Percentiles rank a stretch among this genome's conserved stretches.
phyloP scores from a whole-genome alignment of 2,113 vertebrate genomes.

The Chloropsis hardwickii region DNA sequence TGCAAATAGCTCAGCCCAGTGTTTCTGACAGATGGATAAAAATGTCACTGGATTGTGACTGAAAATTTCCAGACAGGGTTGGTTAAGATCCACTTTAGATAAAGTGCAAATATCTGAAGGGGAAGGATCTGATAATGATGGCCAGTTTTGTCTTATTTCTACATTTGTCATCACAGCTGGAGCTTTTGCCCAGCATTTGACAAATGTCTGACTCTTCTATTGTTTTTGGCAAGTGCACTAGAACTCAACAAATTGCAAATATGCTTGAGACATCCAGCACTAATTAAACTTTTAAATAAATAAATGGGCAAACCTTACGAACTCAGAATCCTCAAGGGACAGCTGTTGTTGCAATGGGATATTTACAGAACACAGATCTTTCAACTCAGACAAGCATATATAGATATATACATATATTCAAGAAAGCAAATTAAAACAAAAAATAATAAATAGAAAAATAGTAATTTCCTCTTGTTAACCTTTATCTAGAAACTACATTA shows the following conservation, averaged over 20 bases:
- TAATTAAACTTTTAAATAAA: conserved; percentile 1
- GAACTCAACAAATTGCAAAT: not conserved
- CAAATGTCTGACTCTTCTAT: not conserved
- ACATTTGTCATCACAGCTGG: not conserved
- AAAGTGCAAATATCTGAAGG: not conserved
- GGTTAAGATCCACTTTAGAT: not conserved
- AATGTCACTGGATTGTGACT: not conserved
- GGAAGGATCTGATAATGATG: not conserved
- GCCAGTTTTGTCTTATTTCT: not conserved
- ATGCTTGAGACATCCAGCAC: not conserved
- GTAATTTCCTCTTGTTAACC: not conserved
- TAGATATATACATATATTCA: not conserved
- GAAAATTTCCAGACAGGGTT: not conserved
- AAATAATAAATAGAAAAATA: not conserved
- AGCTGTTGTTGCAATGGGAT: not conserved
- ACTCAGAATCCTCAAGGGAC: not conserved
- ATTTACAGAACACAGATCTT: not conserved
- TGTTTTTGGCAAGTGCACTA: not conserved
- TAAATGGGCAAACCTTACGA: not conserved
- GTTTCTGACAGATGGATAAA: not conserved
- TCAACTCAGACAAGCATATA: not conserved
- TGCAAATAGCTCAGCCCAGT: not conserved
- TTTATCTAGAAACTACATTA: not conserved
- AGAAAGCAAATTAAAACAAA: not conserved
- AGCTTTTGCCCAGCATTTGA: not conserved